phyloP scores from a whole-genome alignment of 1,140 invertebrate species.

The Nomia melanderi region DNA sequence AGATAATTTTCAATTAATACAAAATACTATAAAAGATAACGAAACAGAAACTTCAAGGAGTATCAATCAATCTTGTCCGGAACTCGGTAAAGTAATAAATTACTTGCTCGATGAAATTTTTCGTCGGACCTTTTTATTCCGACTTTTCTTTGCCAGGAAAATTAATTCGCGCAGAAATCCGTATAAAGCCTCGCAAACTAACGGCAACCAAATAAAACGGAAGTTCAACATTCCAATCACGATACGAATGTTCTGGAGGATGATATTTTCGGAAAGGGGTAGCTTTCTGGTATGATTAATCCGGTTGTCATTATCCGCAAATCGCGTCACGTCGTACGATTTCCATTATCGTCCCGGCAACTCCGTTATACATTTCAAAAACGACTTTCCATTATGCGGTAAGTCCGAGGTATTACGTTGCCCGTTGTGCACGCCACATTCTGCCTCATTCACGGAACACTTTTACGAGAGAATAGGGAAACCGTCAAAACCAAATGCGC shows the following conservation, averaged over 20 bases:
- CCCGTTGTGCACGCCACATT: neutral
- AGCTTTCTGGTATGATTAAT: neutral
- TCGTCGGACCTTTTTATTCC: too few species aligned
- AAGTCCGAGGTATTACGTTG: constrained; percentile 5
- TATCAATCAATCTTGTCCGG: too few species aligned
- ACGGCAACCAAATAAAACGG: too few species aligned
- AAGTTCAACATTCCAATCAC: too few species aligned
- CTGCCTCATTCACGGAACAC: neutral
- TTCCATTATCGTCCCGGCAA: constrained; percentile 12
- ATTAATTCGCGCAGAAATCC: too few species aligned
- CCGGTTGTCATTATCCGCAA: neutral
- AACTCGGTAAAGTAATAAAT: too few species aligned
- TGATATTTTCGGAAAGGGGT: neutral
- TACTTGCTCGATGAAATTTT: too few species aligned
- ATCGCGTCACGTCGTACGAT: neutral
- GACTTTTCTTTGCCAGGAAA: too few species aligned
- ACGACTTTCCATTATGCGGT: constrained; percentile 26
- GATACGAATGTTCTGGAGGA: neutral
- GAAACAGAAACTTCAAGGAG: too few species aligned
- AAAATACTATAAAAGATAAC: too few species aligned
- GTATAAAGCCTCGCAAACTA: too few species aligned
- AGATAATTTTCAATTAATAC: too few species aligned
- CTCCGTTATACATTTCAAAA: constrained; percentile 5
- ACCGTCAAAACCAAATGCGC: constrained; percentile 31
- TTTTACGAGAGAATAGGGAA: constrained; percentile 9